Percentiles rank a stretch among this genome's conserved stretches.
These are phyloP conservation scores for Fregata magnificens DNA, from an alignment of 2,113 vertebrate species.

Conservation along the genomic window DNA sequence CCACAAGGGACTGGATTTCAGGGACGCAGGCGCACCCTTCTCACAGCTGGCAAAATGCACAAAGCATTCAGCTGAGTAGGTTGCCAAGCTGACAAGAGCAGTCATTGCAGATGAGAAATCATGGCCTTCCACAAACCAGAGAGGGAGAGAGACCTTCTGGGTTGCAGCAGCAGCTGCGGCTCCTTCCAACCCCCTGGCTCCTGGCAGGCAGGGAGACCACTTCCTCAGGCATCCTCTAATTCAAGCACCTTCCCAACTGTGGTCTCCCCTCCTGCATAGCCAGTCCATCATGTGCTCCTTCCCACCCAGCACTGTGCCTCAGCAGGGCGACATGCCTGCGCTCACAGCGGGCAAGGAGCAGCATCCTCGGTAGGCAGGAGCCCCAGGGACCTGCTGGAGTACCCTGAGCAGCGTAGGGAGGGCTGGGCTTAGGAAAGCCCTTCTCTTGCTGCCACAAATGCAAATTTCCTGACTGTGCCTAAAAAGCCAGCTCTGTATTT, in stretches of 20 bases:
- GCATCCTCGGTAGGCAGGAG: neutral
- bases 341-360: neutral
- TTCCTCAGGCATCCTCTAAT: neutral
- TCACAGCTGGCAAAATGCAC: neutral
- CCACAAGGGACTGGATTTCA: neutral
- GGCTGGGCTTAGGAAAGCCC: neutral
- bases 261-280: neutral
- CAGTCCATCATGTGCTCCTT: neutral
- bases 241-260: neutral
- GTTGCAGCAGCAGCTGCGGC: neutral
- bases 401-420: neutral
- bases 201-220: neutral
- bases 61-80: neutral
- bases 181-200: neutral
- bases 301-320: neutral
- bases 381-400: neutral
- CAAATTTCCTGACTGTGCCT: neutral
- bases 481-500: neutral
- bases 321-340: fast-evolving
- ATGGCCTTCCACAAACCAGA: neutral
- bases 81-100: neutral
- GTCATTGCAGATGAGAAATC: neutral
- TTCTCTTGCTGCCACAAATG: neutral
- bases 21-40: neutral
- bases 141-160: neutral